Evolutionary conservation across 2,113 vertebrate genomes (phyloP), one percentile per base, ranked within the genome.

Genomic region (Ophthalmolycus amberensis): DNA sequence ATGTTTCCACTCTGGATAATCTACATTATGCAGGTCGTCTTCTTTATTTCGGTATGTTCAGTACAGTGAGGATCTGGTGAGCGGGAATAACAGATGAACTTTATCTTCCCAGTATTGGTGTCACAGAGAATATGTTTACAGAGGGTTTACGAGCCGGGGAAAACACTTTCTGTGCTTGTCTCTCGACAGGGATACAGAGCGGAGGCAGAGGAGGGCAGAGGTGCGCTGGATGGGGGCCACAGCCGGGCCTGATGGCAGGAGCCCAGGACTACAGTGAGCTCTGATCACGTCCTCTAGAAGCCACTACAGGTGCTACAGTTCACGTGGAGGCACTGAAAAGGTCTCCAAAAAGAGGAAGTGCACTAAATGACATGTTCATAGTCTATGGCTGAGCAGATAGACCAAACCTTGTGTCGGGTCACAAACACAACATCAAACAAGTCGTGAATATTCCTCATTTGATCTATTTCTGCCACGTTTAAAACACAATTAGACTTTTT

Each of bases 281-380:
- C 77, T 83, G 70, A 87, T 90, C 85, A 83, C 87, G 46, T 79
- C 58, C 89, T 90, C 85, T 95, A 94, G 84, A 87, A 86, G 82
- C 78, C 78, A 52, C 89, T 32, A 73, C 56, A 85, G 86, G 89
- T 76, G 91, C 86, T 84, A 83, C 89, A 90, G 87, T 95, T 95
- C 89, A 89, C 75, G 74, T 84, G 92, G 87, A 93, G 85, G 93
- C 91, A 91, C 94, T 92, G 88, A 91, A 84, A 91, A 95, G 95
- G 94, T 12, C 16, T 32, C n/a, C 6, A 12, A n/a, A 48, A 38
- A 5, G 44, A 48, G 1, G 1, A 46, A 37, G 29, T 4, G 59
- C 22, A 58, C 37, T 46, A 34, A 76, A 54, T 8, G 37, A 42
- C 20, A 29, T 14, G 1, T 22, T 3, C 9, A 34, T 34, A 27